A percentile compares a stretch with the other conserved stretches of the same genome.
phyloP scores from a whole-genome alignment of 2,797 vertebrate genomes.

The Meriones psammophilus region DNA sequence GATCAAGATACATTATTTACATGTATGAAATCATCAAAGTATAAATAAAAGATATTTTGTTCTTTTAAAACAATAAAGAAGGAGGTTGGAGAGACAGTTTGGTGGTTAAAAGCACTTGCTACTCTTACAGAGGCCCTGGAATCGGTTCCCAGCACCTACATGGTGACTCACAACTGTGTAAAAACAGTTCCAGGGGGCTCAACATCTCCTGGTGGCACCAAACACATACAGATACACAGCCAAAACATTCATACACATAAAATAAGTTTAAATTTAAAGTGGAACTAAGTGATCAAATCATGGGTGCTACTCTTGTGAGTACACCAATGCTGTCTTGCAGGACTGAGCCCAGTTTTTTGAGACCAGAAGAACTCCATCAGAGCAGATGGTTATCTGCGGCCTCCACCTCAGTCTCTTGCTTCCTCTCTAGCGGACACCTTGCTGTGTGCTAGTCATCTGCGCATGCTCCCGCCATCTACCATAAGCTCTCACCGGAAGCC shows the following conservation, averaged over 20 bases:
- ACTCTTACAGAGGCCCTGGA: background rate
- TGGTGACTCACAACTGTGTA: background rate
- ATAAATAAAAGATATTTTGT: background rate
- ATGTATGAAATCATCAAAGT: background rate
- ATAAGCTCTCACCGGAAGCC: background rate
- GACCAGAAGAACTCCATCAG: background rate
- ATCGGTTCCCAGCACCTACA: background rate
- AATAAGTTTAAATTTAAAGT: background rate
- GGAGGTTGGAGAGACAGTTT: background rate
- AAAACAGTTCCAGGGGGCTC: background rate
- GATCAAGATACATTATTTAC: background rate
- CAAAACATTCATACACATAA: background rate
- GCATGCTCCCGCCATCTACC: background rate
- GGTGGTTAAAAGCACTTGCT: background rate
- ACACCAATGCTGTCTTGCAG: background rate
- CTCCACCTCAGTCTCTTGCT: background rate
- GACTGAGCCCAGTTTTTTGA: background rate
- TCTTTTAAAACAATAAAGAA: background rate
- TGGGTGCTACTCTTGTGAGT: background rate
- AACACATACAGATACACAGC: background rate
- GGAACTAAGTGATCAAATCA: background rate
- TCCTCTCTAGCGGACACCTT: background rate
- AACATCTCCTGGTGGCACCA: background rate
- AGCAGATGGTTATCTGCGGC: background rate
- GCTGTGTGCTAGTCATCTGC: too few relatives aligned